These are phyloP conservation scores for Drosophila fulvimacula DNA, from an alignment of 2,888 invertebrate species.

Conservation along the genomic window DNA sequence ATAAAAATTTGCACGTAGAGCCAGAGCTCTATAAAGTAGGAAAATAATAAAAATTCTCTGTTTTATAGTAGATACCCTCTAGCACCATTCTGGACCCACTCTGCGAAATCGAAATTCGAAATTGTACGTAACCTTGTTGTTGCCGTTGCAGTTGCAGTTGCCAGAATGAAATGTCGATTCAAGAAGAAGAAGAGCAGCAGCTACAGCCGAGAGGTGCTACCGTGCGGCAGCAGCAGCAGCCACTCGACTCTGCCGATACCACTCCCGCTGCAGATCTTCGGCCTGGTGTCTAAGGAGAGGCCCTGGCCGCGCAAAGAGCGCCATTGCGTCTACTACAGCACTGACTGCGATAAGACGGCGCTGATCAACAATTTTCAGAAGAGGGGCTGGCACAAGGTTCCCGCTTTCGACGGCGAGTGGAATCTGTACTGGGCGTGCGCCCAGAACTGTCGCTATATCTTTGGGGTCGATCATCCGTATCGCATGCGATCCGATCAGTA, in stretches of 20 bases:
- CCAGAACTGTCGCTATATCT: constrained; percentile 94
- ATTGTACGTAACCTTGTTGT: constrained; percentile 2
- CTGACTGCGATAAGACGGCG: constrained; percentile 93
- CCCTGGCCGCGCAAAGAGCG: constrained; percentile 25
- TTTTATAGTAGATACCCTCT: not conserved
- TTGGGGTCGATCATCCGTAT: constrained; percentile 96
- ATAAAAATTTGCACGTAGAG: not conserved
- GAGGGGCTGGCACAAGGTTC: constrained; percentile 92
- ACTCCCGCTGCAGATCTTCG: constrained; percentile 11
- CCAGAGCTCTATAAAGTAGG: constrained; percentile 6
- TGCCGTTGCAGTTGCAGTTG: constrained; percentile 3
- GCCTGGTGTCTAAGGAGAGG: constrained; percentile 14
- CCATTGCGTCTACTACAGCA: constrained; percentile 74
- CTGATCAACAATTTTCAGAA: constrained; percentile 96
- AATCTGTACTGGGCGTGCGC: constrained; percentile 98
- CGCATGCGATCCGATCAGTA: constrained; percentile 95
- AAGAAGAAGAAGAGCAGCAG: constrained; percentile 23
- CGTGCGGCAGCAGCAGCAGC: constrained; percentile 17
- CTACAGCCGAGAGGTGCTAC: not conserved
- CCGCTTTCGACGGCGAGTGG: constrained; percentile 95
- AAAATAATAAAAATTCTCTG: constrained; percentile 17
- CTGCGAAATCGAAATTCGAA: constrained; percentile 28
- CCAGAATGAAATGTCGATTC: constrained; percentile 24
- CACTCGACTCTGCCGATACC: constrained; percentile 1
- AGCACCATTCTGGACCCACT: constrained; percentile 4